phyloP scores from a whole-genome alignment of 2,888 invertebrate species.

The Amiota minor region DNA sequence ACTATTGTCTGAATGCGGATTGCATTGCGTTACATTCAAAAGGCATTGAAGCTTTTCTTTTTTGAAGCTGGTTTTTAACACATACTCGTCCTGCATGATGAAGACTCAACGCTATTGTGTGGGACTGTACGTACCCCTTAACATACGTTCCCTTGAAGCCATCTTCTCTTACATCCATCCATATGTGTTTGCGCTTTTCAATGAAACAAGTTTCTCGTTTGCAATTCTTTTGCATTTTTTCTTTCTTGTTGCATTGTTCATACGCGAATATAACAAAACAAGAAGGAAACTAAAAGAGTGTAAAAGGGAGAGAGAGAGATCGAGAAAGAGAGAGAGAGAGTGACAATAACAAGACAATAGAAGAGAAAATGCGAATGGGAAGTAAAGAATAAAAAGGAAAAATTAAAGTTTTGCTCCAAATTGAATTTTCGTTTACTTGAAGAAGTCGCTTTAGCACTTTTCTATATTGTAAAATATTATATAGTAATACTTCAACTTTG shows the following conservation, averaged over 20 bases:
- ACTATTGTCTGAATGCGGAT: too few relatives aligned
- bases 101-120: too few relatives aligned
- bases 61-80: too few relatives aligned
- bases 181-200: conserved; percentile 17
- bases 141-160: too few relatives aligned
- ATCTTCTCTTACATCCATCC: neutral
- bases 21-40: too few relatives aligned
- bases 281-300: neutral
- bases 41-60: too few relatives aligned
- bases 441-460: conserved; percentile 12
- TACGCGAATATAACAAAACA: too few relatives aligned
- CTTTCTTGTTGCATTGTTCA: neutral
- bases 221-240: neutral
- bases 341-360: too few relatives aligned
- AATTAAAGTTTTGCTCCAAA: conserved; percentile 20
- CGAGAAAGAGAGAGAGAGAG: neutral
- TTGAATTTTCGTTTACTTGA: conserved; percentile 29
- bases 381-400: neutral
- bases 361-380: too few relatives aligned
- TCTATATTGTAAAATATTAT: conserved; percentile 2
- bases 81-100: too few relatives aligned
- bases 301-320: neutral
- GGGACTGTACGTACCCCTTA: too few relatives aligned
- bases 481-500: conserved; percentile 22
- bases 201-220: conserved; percentile 19